Percentiles rank a stretch among this genome's conserved stretches.
phyloP scores from a whole-genome alignment of 2,113 vertebrate species.

The Colinus virginianus region DNA sequence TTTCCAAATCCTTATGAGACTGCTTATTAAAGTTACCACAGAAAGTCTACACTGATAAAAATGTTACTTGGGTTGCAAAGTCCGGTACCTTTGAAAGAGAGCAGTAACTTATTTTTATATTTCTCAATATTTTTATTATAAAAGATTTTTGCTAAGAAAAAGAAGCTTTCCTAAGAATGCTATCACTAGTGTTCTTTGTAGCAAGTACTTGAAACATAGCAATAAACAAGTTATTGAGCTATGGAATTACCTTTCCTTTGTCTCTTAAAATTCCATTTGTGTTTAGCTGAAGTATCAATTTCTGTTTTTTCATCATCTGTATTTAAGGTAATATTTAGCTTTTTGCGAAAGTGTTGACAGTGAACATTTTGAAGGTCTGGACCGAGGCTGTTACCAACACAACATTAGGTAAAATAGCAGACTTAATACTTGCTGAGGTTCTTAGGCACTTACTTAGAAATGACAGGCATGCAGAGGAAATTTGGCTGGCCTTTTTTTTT shows the following conservation, averaged over 20 bases:
- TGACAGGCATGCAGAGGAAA: neutral
- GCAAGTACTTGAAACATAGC: neutral
- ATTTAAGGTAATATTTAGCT: neutral
- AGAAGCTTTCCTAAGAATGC: neutral
- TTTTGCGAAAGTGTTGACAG: neutral
- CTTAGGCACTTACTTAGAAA: neutral
- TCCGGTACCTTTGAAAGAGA: neutral
- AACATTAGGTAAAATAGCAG: neutral
- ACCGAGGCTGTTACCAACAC: neutral
- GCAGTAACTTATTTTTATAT: neutral
- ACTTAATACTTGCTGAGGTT: neutral
- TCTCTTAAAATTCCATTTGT: constrained; percentile 1
- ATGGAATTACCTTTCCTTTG: neutral
- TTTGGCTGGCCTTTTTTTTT: neutral
- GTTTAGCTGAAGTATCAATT: neutral
- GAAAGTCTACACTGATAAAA: neutral
- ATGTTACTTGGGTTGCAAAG: neutral
- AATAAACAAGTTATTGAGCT: neutral
- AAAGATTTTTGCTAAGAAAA: neutral
- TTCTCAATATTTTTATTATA: constrained; percentile 2
- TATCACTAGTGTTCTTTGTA: neutral
- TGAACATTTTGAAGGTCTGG: neutral
- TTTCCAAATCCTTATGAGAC: neutral
- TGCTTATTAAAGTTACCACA: neutral
- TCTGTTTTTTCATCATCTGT: neutral